A percentile compares a stretch with the other conserved stretches of the same genome.
These are phyloP conservation scores for Bolborhynchus lineola DNA, from an alignment of 2,113 vertebrate genomes.

Conservation along the genomic window DNA sequence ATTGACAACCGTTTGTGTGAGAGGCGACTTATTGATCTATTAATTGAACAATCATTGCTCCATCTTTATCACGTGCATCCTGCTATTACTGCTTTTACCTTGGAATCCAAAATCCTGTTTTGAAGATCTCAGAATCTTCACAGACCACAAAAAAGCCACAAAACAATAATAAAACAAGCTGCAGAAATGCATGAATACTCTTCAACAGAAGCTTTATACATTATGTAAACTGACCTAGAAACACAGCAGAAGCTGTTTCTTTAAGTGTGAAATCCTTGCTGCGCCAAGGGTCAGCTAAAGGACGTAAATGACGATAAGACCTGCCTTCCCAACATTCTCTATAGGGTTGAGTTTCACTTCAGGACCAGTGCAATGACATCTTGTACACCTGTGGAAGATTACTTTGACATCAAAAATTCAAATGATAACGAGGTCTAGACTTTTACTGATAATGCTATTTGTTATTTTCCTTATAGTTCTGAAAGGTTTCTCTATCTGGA, in stretches of 20 bases:
- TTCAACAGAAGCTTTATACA: not conserved
- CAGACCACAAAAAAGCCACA: not conserved
- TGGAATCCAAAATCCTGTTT: not conserved
- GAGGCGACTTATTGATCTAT: conserved; percentile 37
- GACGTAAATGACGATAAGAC: not conserved
- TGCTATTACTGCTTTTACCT: not conserved
- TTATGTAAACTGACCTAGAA: conserved; percentile 28
- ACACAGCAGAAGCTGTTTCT: not conserved
- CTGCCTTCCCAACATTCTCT: not conserved
- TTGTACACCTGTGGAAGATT: not conserved
- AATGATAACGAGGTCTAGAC: not conserved
- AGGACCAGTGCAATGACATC: not conserved
- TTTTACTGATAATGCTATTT: not conserved
- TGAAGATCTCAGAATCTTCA: not conserved
- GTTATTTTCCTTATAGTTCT: not conserved
- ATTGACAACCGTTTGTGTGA: not conserved
- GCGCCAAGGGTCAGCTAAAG: not conserved
- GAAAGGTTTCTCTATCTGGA: not conserved
- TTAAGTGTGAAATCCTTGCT: not conserved
- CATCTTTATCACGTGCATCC: not conserved
- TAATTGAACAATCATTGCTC: conserved; percentile 31
- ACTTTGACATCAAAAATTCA: not conserved
- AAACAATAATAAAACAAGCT: not conserved
- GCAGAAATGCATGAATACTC: not conserved
- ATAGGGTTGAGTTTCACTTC: not conserved